Evolutionary conservation across 2,888 invertebrate genomes (phyloP).

Genomic region (Mamestra brassicae): DNA sequence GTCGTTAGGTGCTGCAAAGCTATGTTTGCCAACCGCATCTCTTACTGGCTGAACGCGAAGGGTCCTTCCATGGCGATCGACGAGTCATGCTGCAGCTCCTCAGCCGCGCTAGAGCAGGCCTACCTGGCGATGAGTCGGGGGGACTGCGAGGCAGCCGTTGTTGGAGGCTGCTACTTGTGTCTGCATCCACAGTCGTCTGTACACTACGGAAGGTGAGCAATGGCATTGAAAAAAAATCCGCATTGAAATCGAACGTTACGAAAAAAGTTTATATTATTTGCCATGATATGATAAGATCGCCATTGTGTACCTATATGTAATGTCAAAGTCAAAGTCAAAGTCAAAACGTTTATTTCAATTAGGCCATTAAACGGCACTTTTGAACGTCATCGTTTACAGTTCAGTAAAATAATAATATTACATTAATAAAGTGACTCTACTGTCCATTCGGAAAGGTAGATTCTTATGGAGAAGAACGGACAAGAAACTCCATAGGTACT

Average conservation of each 20-base stretch:
- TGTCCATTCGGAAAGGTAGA: too few species aligned
- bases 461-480: too few species aligned
- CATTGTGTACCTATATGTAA: neutral
- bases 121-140: constrained; percentile 77
- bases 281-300: neutral
- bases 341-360: too few species aligned
- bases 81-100: constrained; percentile 78
- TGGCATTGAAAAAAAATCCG: too few species aligned
- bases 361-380: too few species aligned
- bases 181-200: constrained; percentile 88
- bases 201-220: constrained; percentile 77
- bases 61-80: constrained; percentile 82
- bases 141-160: constrained; percentile 89
- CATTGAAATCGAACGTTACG: neutral
- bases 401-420: too few species aligned
- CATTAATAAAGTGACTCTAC: too few species aligned
- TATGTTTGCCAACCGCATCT: constrained; percentile 85
- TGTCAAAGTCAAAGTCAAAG: too few species aligned
- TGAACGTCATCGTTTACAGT: too few species aligned
- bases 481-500: too few species aligned
- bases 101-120: constrained; percentile 78
- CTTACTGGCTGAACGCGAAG: constrained; percentile 84
- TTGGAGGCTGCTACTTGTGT: constrained; percentile 91
- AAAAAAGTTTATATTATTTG: neutral
- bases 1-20: constrained; percentile 76